A percentile compares a stretch with the other conserved stretches of the same genome.
Conservation (phyloP, 2,113 vertebrate species). For the Notiomystis cincta region DNA sequence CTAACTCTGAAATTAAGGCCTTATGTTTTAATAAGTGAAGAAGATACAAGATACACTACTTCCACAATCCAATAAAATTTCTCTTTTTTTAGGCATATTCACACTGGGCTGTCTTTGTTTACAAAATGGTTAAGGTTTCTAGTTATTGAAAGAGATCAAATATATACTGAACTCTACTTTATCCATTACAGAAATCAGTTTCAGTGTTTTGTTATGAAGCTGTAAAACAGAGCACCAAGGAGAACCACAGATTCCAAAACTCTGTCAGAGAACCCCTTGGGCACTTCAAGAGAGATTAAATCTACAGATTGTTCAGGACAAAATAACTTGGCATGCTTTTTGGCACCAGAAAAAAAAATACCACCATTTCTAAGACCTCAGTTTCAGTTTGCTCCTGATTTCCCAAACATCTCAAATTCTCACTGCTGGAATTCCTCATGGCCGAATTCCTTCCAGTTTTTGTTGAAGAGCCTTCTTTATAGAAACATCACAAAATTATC, state of each 20-base stretch:
- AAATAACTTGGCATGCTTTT: constrained; percentile 46
- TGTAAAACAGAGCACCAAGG: constrained; percentile 46
- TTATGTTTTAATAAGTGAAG: constrained; percentile 48
- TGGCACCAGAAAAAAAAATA: constrained; percentile 42
- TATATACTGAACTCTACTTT: constrained; percentile 18
- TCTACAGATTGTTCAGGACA: constrained; percentile 55
- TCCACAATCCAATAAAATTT: neutral
- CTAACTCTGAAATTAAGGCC: constrained; percentile 33
- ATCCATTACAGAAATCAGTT: constrained; percentile 9
- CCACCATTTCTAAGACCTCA: constrained; percentile 49
- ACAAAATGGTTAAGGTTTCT: constrained; percentile 41
- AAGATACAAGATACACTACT: constrained; percentile 50
- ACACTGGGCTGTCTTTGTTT: constrained; percentile 18
- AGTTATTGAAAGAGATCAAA: constrained; percentile 30
- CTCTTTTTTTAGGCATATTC: neutral
- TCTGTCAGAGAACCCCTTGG: constrained; percentile 54
- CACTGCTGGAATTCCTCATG: constrained; percentile 46
- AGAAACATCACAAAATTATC: constrained; percentile 38
- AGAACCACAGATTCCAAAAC: constrained; percentile 47
- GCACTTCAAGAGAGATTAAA: constrained; percentile 55
- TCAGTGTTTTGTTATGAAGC: constrained; percentile 36
- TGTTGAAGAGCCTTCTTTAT: constrained; percentile 18
- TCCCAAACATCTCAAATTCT: constrained; percentile 62
- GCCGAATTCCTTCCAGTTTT: constrained; percentile 39
- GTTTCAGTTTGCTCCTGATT: constrained; percentile 59